Conservation (phyloP, 2,888 invertebrate species). For the Dicranocentrus wangi region DNA sequence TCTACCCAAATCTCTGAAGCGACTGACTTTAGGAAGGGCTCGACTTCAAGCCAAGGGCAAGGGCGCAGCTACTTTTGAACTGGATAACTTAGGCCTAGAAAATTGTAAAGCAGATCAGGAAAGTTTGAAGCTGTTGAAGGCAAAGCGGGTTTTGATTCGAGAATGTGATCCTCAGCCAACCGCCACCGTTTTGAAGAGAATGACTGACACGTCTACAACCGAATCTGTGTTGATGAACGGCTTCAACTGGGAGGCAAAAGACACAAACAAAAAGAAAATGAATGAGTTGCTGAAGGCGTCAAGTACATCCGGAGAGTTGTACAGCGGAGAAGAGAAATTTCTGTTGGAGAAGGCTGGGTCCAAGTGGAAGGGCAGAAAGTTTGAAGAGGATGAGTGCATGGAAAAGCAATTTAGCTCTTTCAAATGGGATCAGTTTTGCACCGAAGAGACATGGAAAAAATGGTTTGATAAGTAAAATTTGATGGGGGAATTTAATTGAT, state of each 20-base stretch:
- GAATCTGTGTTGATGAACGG: constrained; percentile 50
- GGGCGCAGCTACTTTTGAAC: constrained; percentile 40
- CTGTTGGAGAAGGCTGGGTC: constrained; percentile 50
- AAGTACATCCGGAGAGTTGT: constrained; percentile 53
- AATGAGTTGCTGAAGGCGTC: constrained; percentile 52
- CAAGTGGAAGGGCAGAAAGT: constrained; percentile 59
- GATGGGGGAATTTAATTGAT: constrained; percentile 13
- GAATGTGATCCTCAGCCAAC: constrained; percentile 57
- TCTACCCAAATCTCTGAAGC: constrained; percentile 37
- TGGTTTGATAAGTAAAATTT: constrained; percentile 44
- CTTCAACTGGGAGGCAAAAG: constrained; percentile 61
- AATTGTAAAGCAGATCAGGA: constrained; percentile 54
- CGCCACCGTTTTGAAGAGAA: constrained; percentile 49
- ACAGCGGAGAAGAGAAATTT: constrained; percentile 59
- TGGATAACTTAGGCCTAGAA: constrained; percentile 39
- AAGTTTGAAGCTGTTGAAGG: constrained; percentile 51
- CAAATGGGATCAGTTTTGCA: constrained; percentile 49
- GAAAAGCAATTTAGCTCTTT: constrained; percentile 45
- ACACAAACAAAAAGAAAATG: constrained; percentile 62
- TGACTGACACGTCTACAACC: constrained; percentile 48
- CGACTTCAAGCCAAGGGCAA: constrained; percentile 45
- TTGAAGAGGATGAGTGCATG: constrained; percentile 48
- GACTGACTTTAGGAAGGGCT: constrained; percentile 34
- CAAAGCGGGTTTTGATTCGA: constrained; percentile 38
- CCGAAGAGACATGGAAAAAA: constrained; percentile 51